These are phyloP conservation scores for Lepas anatifera DNA, from an alignment of 2,888 invertebrate genomes.

Conservation along the genomic window DNA sequence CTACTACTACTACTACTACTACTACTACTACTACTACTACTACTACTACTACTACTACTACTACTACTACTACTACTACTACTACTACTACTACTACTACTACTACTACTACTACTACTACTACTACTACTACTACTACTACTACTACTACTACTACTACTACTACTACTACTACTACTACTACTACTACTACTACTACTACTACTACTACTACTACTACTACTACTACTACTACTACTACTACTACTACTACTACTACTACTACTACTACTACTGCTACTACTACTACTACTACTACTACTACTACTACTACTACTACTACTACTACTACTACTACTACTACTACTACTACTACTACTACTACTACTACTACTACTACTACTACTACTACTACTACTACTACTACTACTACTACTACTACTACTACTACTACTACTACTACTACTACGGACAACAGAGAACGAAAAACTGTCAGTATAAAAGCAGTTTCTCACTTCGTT, in stretches of 20 bases:
- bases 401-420: slow-evolving; percentile 3
- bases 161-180: slow-evolving; percentile 15
- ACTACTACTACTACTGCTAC: slow-evolving; percentile 7
- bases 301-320: slow-evolving; percentile 3
- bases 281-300: slow-evolving; percentile 1
- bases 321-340: slow-evolving; percentile 3
- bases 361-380: slow-evolving; percentile 3
- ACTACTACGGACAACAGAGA: too few relatives aligned
- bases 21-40: slow-evolving; percentile 15
- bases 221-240: slow-evolving; percentile 15
- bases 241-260: slow-evolving; percentile 15
- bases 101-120: slow-evolving; percentile 16
- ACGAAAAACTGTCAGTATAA: too few relatives aligned
- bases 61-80: slow-evolving; percentile 14
- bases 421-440: too few relatives aligned
- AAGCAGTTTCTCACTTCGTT: too few relatives aligned
- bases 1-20: slow-evolving; percentile 15
- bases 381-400: slow-evolving; percentile 3
- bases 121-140: slow-evolving; percentile 16
- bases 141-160: slow-evolving; percentile 14
- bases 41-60: slow-evolving; percentile 15
- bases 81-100: slow-evolving; percentile 15
- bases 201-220: slow-evolving; percentile 15
- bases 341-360: slow-evolving; percentile 3
- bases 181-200: slow-evolving; percentile 14